Base-by-base conservation (phyloP, 2,797 vertebrate species). In the Tachyglossus aculeatus region DNA sequence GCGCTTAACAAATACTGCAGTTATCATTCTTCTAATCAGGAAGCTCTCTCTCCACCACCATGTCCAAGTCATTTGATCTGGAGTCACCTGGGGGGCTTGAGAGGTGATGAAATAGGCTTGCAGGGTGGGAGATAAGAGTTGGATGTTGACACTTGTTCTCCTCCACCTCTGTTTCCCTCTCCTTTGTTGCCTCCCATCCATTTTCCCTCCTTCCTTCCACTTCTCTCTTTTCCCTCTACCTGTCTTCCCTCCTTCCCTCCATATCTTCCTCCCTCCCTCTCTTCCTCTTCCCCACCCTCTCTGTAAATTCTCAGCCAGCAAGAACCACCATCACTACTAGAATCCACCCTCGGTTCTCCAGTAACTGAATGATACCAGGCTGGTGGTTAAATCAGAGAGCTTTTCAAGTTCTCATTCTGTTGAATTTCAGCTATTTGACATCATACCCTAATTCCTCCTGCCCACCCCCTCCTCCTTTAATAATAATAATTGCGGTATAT, bases 61-160 rank as follows among this genome's bases (percentile, higher is more conserved):
- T 2, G 53, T 56, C 48, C 16, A 78, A 75, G 74, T 50, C 67
- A 47, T 71, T 12, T 19, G 45, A 48, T 74, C 57, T 57, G 4
- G 2, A 5, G 24, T 73, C 74, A 75, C 63, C 77, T 72, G n/a
- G 50, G 67, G 34, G 25, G 3, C 36, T 52, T 63, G 67, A 51
- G 48, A 50, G 59, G 52, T 25, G 55, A 38, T 36, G 56, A 59
- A 33, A 52, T 48, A 25, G 44, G 65, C 57, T 18, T 1, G 6
- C n/a, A 16, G 7, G 6, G 34, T 25, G 39, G 36, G 38, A 65
- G 37, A 11, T 0, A 14, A 37, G 39, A 50, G 48, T 41, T 71
- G 45, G 0, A 45, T 31, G 45, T 53, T 57, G 27, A 55, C 62
- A 19, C 16, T 34, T 70, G n/a, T n/a, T n/a, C n/a, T n/a, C n/a